phyloP scores from a whole-genome alignment of 2,888 invertebrate species.

The Coelopa pilipes region DNA sequence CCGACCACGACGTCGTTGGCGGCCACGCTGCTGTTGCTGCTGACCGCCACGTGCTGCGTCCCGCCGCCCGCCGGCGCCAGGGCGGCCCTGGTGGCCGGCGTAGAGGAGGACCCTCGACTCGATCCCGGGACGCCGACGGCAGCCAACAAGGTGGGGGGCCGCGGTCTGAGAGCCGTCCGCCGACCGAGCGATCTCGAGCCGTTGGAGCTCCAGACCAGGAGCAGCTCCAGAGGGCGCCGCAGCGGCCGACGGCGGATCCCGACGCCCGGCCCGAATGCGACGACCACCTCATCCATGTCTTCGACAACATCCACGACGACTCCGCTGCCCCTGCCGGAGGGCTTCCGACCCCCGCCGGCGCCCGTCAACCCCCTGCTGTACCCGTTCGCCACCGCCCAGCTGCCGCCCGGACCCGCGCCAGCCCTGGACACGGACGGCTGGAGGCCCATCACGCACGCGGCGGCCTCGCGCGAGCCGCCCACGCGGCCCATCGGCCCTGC shows the following conservation, averaged over 20 bases:
- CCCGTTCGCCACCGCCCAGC: constrained; percentile 41
- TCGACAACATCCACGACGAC: background rate
- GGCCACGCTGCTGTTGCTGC: background rate
- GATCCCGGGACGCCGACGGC: background rate
- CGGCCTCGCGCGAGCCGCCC: background rate
- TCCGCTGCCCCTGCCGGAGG: constrained; percentile 40
- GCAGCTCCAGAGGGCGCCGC: background rate
- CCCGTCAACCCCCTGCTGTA: constrained; percentile 45
- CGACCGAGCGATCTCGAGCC: background rate
- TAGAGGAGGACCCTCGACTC: background rate
- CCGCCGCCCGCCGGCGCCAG: background rate
- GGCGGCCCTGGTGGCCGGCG: background rate
- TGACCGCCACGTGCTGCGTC: background rate
- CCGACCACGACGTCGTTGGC: background rate
- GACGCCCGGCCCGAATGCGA: background rate
- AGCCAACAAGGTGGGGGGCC: background rate
- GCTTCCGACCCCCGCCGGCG: constrained; percentile 45
- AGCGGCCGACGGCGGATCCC: background rate
- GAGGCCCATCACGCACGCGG: constrained; percentile 37
- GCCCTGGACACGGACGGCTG: constrained; percentile 36
- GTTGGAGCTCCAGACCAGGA: background rate
- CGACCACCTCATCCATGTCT: background rate
- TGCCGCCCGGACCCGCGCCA: background rate
- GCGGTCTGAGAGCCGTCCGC: too few relatives aligned
- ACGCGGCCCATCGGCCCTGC: background rate